A percentile compares a stretch with the other conserved stretches of the same genome.
These are phyloP conservation scores for Meganola albula DNA, from an alignment of 2,888 invertebrate genomes.

Conservation along the genomic window DNA sequence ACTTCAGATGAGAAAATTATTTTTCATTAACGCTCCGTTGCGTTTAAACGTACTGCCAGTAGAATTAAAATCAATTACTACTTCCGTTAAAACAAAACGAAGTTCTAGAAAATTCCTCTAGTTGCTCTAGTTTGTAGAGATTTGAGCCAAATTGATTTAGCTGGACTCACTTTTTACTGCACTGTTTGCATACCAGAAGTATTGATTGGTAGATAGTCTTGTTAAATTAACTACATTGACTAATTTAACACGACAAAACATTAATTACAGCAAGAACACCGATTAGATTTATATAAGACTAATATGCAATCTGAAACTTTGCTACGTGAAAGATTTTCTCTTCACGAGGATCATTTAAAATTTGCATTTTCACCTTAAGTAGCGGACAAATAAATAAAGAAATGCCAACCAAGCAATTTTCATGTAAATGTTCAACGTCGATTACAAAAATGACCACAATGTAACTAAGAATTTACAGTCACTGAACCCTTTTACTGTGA, in stretches of 20 bases:
- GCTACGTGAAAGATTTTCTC: no score
- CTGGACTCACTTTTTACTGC: no score
- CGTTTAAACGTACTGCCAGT: constrained; percentile 52
- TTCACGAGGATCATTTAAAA: no score
- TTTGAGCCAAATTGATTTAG: constrained; percentile 38
- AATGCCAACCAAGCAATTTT: constrained; percentile 28
- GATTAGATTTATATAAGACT: no score
- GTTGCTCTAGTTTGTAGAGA: constrained; percentile 36
- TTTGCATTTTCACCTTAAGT: no score
- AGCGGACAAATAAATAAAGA: no score
- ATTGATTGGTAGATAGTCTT: no score
- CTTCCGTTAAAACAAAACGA: constrained; percentile 53
- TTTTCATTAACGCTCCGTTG: constrained; percentile 66
- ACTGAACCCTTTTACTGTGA: constrained; percentile 42
- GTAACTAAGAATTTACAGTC: constrained; percentile 40
- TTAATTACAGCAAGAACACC: no score
- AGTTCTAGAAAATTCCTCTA: constrained; percentile 46
- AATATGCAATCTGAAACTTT: no score
- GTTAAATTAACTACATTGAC: no score
- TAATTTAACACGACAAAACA: no score
- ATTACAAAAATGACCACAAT: constrained; percentile 26
- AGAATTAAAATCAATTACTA: constrained; percentile 67
- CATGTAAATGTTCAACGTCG: constrained; percentile 24
- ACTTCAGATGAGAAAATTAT: constrained; percentile 62
- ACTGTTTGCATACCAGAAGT: no score